Evolutionary conservation across 2,888 invertebrate species (phyloP), one percentile per base, ranked within the genome.

Genomic region (Pemphredon lugubris): DNA sequence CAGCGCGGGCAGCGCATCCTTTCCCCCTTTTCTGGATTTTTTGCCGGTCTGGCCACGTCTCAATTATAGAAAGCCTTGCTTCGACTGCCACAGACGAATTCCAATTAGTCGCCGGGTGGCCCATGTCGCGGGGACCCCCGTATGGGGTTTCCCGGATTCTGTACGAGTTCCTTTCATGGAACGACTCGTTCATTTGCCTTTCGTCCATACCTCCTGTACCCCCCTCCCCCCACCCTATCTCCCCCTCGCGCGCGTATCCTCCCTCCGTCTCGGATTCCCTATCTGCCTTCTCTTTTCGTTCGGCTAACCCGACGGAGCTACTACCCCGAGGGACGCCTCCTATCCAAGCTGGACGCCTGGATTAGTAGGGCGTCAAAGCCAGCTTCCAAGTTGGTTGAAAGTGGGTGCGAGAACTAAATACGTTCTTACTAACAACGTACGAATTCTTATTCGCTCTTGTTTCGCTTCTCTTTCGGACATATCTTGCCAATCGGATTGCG

Each of bases 11-110:
- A 51, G 69, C 72, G 86, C 84, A 87, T 88, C 84, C 84, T 83
- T 79, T 81, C 65, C 81, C 84, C 83, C 84, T 84, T n/a, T 85
- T 84, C 75, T 78, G 76, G 82, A 84, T 86, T 87, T 87, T 85
- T 86, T 86, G 84, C 81, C 78, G 86, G 87, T 87, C 88, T 84
- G 85, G 85, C 88, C 83, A 82, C 88, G 87, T 88, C 89, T 89
- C 89, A 89, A 89, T 89, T 89, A 89, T 88, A 88, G 88, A 89
- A 89, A 88, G 88, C 85, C 88, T 89, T 88, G 88, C 88, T 88
- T 88, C 88, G 89, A 86, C 88, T 86, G 85, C 83, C 83, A 86
- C 87, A 87, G 87, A 88, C 88, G 88, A 89, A 88, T 88, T 89
- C 88, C 89, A 89, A 89, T 89, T 89, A 89, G 89, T 89, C 86